These are phyloP conservation scores for Matsumurasca onukii DNA, from an alignment of 1,140 invertebrate genomes.

Conservation along the genomic window DNA sequence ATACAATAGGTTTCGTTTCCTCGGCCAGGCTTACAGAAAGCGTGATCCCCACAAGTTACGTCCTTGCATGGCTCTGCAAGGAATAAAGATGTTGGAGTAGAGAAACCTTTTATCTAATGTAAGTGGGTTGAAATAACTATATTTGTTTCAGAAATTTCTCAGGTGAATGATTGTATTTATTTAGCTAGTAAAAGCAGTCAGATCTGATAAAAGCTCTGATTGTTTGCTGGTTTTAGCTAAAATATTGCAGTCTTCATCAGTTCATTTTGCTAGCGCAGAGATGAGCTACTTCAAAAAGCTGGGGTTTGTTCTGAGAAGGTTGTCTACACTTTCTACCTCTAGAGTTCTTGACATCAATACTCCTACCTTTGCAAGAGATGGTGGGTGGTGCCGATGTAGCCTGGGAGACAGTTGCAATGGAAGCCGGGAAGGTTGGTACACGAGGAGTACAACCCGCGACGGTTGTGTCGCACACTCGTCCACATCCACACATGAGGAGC, in stretches of 20 bases:
- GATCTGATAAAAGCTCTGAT: too few species aligned
- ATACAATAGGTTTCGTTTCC: conserved; percentile 88
- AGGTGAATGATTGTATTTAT: too few species aligned
- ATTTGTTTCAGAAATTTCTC: too few species aligned
- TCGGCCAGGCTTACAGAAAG: conserved; percentile 86
- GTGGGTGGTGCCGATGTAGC: conserved; percentile 82
- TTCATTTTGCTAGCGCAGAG: neutral
- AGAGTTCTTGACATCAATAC: too few species aligned
- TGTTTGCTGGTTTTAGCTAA: too few species aligned
- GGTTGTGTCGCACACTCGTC: conserved; percentile 76
- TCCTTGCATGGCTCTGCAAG: conserved; percentile 81
- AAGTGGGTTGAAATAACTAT: too few species aligned
- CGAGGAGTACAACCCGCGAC: conserved; percentile 77
- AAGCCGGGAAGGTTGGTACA: conserved; percentile 85
- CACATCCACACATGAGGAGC: conserved; percentile 75
- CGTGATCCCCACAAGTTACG: conserved; percentile 84
- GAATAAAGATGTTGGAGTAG: too few species aligned
- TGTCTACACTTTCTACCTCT: too few species aligned
- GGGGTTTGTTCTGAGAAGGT: too few species aligned
- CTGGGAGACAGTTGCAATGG: conserved; percentile 83
- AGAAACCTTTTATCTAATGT: too few species aligned
- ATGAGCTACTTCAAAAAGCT: neutral
- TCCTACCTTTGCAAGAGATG: conserved; percentile 70
- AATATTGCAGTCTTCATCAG: neutral
- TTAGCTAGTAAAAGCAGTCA: too few species aligned